Evolutionary conservation across 2,113 vertebrate genomes (phyloP), one percentile per base, ranked within the genome.

Genomic region (Cololabis saira): DNA sequence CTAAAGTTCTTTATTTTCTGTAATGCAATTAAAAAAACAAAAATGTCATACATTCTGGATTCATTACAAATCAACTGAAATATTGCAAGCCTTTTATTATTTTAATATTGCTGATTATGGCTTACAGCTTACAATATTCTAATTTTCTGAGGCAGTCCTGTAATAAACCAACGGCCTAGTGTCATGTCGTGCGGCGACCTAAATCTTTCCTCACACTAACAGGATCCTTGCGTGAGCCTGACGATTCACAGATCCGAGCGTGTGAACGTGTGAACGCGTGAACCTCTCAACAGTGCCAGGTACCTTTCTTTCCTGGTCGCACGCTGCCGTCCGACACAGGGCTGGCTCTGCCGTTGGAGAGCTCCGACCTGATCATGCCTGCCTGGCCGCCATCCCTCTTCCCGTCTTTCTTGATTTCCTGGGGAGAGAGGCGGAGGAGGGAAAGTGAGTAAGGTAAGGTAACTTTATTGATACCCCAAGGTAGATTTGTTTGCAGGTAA

Each of bases 321-420:
- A 95, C 85, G 89, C 93, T 90, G 71, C 94, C 77, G 75, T 98
- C 96, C 49, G 94, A 95, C 90, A 95, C 93, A 13, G 95, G 92
- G 82, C 95, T 95, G 83, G 94, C 81, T 79, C 93, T 94, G 92
- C 95, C 97, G 67, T 96, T 94, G 81, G 96, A 91, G 19, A 96
- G 90, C 73, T 98, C 96, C 1, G 93, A 91, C 87, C 93, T 93
- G 90, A 92, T 93, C 86, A 85, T 59, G 53, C 65, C 58, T 0
- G 41, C 33, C 56, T 89, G 91, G 71, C 85, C 94, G 80, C 80
- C 92, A 61, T 97, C 95, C 88, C 97, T 95, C 93, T 96, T 98
- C 77, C 89, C 87, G 43, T 97, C 96, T 71, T 96, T 97, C 91
- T 96, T 98, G 89, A 97, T 95, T 92, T 98, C 96, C 97, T 98